Evolutionary conservation across 2,113 vertebrate genomes (phyloP).

Genomic region (Brevimyrus niger): DNA sequence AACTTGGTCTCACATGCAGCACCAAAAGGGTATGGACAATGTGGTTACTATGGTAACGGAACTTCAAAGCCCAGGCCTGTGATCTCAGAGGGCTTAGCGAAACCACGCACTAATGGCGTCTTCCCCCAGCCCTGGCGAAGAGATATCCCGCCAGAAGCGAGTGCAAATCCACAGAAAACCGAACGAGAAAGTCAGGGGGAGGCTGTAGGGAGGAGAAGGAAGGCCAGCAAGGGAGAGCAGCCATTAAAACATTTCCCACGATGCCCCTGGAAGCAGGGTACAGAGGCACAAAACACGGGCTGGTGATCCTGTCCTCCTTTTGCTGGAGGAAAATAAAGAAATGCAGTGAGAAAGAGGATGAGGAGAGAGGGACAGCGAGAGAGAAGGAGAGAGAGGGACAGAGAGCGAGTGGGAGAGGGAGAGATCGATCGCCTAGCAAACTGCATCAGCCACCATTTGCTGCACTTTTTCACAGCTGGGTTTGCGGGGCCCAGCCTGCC

Average conservation of each 20-base stretch:
- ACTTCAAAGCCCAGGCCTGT: neutral
- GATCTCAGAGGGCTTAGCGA: neutral
- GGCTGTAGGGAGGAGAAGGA: neutral
- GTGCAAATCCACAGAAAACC: conserved; percentile 18
- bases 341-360: neutral
- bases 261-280: neutral
- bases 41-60: neutral
- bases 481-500: neutral
- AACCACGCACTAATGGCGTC: neutral
- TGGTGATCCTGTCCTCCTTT: neutral
- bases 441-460: neutral
- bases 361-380: neutral
- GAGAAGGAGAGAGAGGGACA: neutral
- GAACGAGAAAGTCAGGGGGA: neutral
- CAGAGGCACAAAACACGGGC: neutral
- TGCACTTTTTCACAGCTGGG: conserved; percentile 20
- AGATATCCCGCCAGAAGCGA: conserved; percentile 10
- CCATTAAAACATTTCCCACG: neutral
- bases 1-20: neutral
- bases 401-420: neutral
- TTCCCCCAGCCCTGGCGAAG: neutral
- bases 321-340: neutral
- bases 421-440: conserved; percentile 15
- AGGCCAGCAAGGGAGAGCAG: neutral
- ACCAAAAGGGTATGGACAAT: neutral